Evolutionary conservation across 2,888 invertebrate genomes (phyloP), one percentile per base, ranked within the genome.

Genomic region (Apotomis turbidana): DNA sequence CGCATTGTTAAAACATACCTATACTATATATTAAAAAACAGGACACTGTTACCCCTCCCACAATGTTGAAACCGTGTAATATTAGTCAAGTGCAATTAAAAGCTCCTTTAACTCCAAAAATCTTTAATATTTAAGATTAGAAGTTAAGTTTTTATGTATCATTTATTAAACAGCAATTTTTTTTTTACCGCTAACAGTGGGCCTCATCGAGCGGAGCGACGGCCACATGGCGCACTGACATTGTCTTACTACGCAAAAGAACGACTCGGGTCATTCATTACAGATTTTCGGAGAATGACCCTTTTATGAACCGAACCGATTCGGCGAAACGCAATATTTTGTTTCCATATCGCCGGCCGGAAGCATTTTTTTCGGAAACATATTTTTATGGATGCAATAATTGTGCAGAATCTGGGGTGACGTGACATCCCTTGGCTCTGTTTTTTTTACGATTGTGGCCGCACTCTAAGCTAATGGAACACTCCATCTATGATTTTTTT

Each of bases 161-260:
- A 27, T 27, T 27, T 27, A 2, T 27, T 27, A 27, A 27, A 27
- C 27, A 27, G 27, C 27, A 27, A 27, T 27, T 27, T 27, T 27
- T 27, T 27, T 27, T 27, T 27, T 13, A 12, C 67, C 67, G 71
- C 71, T n/a, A 15, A 49, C 60, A 71, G 15, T 41, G 66, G 66
- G 66, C 46, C 49, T 9, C 55, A 36, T 36, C 61, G 27, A 27
- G 60, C 36, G 49, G 44, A 15, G 54, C 12, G 46, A n/a, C 60
- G 78, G 80, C 85, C 90, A 91, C 83, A 89, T 90, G 90, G 79
- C 76, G 79, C 78, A 80, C 74, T 52, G 66, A 82, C 87, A 90
- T 88, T 90, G 90, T 90, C 86, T 90, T 90, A 89, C 64, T 58
- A 27, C 87, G 90, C 89, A 90, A 91, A 89, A 88, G 83, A 85